Conservation (phyloP, 2,888 invertebrate species). For the Saturnia pavonia region DNA sequence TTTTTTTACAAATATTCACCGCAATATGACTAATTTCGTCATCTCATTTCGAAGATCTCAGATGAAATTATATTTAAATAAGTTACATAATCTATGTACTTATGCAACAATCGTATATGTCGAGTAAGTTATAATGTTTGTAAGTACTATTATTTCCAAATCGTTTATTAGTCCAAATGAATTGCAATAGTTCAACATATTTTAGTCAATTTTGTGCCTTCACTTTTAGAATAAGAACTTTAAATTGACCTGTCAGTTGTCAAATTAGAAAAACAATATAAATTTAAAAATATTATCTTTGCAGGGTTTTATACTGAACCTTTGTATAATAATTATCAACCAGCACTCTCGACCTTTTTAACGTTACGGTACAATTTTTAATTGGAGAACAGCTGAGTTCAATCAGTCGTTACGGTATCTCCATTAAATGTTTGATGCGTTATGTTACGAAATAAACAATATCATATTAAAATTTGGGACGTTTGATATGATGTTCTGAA, state of each 20-base stretch:
- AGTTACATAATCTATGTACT: no score
- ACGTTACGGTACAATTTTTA: constrained; percentile 1
- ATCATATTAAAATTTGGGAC: neutral
- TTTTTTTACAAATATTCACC: no score
- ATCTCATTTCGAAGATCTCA: no score
- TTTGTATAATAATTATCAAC: neutral
- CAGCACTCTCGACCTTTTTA: neutral
- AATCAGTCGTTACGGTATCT: neutral
- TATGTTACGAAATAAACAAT: neutral
- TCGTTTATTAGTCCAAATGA: no score
- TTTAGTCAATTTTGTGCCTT: neutral
- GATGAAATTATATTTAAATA: no score
- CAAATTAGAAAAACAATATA: neutral
- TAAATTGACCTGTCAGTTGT: neutral
- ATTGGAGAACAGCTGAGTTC: neutral
- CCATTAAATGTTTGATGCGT: neutral
- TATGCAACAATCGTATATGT: no score
- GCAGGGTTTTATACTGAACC: neutral
- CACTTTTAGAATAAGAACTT: neutral
- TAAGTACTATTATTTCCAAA: no score
- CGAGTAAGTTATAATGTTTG: no score
- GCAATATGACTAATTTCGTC: no score
- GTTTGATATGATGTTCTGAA: neutral
- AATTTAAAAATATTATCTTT: neutral
- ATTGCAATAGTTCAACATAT: no score